phyloP scores from a whole-genome alignment of 2,888 invertebrate species.

The Bombylius major region DNA sequence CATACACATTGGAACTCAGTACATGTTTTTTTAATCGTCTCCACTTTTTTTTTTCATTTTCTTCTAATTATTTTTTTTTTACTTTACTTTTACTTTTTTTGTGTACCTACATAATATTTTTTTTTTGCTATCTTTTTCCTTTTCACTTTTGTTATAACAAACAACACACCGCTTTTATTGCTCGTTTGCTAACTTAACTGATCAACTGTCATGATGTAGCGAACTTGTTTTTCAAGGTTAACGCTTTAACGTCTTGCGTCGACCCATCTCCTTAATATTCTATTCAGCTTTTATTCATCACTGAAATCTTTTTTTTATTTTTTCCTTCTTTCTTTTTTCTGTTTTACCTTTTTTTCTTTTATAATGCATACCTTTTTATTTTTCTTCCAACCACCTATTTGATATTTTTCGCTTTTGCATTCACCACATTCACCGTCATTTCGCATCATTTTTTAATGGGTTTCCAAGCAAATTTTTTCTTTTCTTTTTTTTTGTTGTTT shows the following conservation, averaged over 20 bases:
- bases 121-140: conserved; percentile 3
- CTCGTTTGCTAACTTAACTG: conserved; percentile 2
- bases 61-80: too few species aligned
- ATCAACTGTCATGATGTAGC: conserved; percentile 11
- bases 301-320: background rate
- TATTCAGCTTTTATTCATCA: background rate
- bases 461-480: too few species aligned
- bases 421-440: too few species aligned
- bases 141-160: background rate
- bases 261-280: background rate
- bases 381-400: too few species aligned
- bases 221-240: conserved; percentile 14
- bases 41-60: too few species aligned
- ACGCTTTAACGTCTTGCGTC: conserved; percentile 4
- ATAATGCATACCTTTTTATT: too few species aligned
- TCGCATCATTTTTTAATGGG: too few species aligned
- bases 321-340: conserved; percentile 1
- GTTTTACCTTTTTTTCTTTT: too few species aligned
- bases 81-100: background rate
- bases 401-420: too few species aligned
- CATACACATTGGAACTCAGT: too few species aligned
- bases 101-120: background rate
- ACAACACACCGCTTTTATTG: background rate
- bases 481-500: too few species aligned
- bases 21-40: too few species aligned